phyloP scores from a whole-genome alignment of 2,797 vertebrate genomes.

The Moxostoma hubbsi region DNA sequence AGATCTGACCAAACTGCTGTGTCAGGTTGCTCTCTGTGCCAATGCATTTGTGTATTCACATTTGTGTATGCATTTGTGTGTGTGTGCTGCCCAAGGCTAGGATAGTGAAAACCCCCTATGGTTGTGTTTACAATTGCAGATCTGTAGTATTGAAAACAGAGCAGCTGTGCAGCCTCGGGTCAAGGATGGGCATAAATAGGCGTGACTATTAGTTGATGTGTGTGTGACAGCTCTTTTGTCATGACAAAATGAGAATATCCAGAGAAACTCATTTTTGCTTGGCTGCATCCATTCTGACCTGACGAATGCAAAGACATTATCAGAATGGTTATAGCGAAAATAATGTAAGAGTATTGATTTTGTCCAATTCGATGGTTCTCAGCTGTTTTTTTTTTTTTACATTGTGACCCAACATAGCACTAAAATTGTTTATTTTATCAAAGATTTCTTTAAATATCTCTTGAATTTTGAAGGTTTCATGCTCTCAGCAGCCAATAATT shows the following conservation, averaged over 20 bases:
- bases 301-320: no score
- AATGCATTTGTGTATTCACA: not conserved
- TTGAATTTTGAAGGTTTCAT: no score
- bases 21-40: conserved; percentile 21
- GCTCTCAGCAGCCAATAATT: no score
- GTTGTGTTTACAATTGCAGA: conserved; percentile 40
- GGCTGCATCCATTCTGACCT: no score
- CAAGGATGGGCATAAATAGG: conserved; percentile 33
- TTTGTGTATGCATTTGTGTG: not conserved
- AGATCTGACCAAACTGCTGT: conserved; percentile 30
- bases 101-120: conserved; percentile 31
- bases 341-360: no score
- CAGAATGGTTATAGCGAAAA: no score
- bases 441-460: no score
- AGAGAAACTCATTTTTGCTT: not conserved
- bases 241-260: not conserved
- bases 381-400: no score
- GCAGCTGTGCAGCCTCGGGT: conserved; percentile 67
- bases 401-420: no score
- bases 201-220: conserved; percentile 12
- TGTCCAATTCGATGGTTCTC: no score
- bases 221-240: not conserved
- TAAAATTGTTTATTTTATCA: no score
- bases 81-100: conserved; percentile 34
- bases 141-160: conserved; percentile 52